Conservation (phyloP, 2,888 invertebrate species). For the Meandrusa payeni region DNA sequence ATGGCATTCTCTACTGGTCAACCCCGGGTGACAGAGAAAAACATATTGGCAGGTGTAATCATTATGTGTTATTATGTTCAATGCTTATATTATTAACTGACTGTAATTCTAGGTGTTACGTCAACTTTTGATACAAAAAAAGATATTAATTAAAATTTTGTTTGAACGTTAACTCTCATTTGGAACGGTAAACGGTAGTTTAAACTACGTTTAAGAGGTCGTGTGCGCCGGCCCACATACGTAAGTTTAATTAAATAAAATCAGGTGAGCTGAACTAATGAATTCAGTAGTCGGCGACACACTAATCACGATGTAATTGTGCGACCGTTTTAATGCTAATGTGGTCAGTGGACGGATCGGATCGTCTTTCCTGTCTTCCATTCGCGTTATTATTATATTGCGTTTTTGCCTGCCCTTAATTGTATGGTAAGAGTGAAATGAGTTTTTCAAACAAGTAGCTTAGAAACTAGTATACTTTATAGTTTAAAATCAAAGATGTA, state of each 20-base stretch:
- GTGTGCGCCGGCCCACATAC: conserved; percentile 27
- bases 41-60: too few species aligned
- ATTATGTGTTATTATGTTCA: too few species aligned
- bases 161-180: conserved; percentile 8
- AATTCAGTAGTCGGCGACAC: conserved; percentile 75
- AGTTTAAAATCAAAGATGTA: too few species aligned
- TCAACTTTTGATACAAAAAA: too few species aligned
- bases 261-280: conserved; percentile 80
- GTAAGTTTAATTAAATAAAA: conserved; percentile 74
- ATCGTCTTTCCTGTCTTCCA: conserved; percentile 39
- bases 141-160: too few species aligned
- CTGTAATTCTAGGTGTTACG: too few species aligned
- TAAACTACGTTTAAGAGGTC: conserved; percentile 22
- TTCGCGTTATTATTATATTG: conserved; percentile 27
- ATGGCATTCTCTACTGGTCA: too few species aligned
- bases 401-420: conserved; percentile 8
- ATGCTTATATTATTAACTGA: too few species aligned
- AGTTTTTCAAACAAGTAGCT: too few species aligned
- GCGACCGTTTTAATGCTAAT: conserved; percentile 74
- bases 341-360: conserved; percentile 32
- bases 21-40: too few species aligned
- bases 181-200: conserved; percentile 9
- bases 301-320: conserved; percentile 74
- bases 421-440: not conserved
- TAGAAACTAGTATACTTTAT: too few species aligned